Percentiles rank a stretch among this genome's conserved stretches.
These are phyloP conservation scores for Hylaeus anthracinus DNA, from an alignment of 1,140 invertebrate species.

Conservation along the genomic window DNA sequence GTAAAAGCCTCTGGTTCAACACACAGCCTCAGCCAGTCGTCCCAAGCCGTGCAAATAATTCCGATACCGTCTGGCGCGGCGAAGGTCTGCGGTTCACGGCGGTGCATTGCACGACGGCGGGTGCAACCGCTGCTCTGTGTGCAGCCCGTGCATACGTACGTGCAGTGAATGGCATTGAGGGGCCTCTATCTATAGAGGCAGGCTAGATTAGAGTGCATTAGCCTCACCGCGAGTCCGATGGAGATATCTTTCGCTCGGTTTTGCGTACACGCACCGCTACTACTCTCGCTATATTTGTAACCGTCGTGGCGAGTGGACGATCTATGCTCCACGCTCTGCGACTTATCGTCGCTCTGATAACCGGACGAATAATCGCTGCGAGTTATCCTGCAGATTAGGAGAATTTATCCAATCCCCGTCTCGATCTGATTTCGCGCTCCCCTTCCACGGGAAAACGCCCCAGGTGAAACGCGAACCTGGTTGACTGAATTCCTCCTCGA, in stretches of 20 bases:
- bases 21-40: not conserved
- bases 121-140: slow-evolving; percentile 35
- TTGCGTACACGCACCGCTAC: slow-evolving; percentile 49
- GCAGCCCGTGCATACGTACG: slow-evolving; percentile 56
- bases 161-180: slow-evolving; percentile 68
- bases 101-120: slow-evolving; percentile 51
- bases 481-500: no score
- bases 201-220: slow-evolving; percentile 69
- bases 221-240: slow-evolving; percentile 53
- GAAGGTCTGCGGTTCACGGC: slow-evolving; percentile 59
- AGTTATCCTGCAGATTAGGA: not conserved
- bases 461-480: no score
- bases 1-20: not conserved
- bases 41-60: slow-evolving; percentile 52
- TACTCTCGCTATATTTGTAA: slow-evolving; percentile 61
- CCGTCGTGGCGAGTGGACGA: slow-evolving; percentile 37
- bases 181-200: slow-evolving; percentile 66
- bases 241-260: slow-evolving; percentile 55
- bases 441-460: no score
- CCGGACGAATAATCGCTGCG: not conserved
- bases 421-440: no score
- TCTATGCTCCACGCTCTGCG: slow-evolving; percentile 17
- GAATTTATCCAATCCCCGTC: no score
- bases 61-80: slow-evolving; percentile 37
- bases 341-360: slow-evolving; percentile 23